Evolutionary conservation across 2,113 vertebrate genomes (phyloP).

Genomic region (Ageneiosus marmoratus): DNA sequence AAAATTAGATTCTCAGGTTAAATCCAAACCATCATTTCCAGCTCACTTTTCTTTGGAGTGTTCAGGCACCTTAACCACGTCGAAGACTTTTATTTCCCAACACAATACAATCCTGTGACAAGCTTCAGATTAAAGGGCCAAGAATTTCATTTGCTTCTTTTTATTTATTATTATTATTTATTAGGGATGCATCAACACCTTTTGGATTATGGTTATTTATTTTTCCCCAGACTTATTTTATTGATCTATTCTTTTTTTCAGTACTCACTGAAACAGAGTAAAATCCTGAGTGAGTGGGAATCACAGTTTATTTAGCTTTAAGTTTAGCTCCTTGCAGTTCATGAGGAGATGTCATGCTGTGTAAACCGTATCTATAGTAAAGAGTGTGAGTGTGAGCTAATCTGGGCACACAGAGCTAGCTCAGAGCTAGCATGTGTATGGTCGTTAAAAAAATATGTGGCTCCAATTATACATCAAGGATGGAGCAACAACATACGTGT

Average conservation of each 20-base stretch:
- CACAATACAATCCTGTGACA: not conserved
- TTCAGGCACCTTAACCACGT: conserved; percentile 16
- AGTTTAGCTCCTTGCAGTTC: not conserved
- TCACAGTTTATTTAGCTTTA: not conserved
- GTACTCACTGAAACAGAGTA: not conserved
- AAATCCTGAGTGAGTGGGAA: too few species aligned
- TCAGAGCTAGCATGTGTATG: not conserved
- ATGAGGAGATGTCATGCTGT: not conserved
- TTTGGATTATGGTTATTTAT: too few species aligned
- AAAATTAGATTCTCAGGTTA: conserved; percentile 84
- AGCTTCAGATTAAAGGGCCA: not conserved
- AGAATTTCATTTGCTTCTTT: not conserved
- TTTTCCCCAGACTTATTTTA: too few species aligned
- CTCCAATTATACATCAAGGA: not conserved
- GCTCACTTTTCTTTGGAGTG: not conserved
- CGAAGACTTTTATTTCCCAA: not conserved
- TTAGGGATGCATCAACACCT: conserved; percentile 13
- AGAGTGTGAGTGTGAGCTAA: not conserved
- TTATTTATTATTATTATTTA: not conserved
- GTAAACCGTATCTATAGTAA: not conserved
- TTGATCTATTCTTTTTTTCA: not conserved
- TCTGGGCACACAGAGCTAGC: not conserved
- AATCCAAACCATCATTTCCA: conserved; percentile 54
- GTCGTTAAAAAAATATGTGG: not conserved
- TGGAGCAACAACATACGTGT: not conserved